Conservation (phyloP, 2,797 vertebrate genomes). For the Tangara arthus region DNA sequence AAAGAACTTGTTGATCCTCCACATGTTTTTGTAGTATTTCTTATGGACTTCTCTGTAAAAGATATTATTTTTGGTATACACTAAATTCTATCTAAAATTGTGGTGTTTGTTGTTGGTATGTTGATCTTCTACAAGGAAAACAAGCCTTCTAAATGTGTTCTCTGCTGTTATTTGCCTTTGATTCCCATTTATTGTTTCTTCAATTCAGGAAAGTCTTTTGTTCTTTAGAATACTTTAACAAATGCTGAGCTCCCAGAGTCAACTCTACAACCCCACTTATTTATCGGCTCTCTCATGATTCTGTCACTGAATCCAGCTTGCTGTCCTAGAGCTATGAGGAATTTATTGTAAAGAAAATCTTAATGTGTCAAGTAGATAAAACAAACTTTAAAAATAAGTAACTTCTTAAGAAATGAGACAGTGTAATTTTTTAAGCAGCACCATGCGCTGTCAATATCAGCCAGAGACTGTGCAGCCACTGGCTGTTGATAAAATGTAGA, state of each 20-base stretch:
- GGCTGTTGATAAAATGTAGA: constrained; percentile 61
- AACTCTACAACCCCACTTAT: background rate
- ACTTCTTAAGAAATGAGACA: background rate
- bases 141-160: background rate
- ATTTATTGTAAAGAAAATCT: background rate
- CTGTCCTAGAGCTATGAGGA: background rate
- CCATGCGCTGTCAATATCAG: background rate
- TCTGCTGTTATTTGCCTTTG: background rate
- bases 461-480: constrained; percentile 42
- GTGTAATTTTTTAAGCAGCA: background rate
- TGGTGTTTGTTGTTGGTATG: background rate
- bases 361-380: background rate
- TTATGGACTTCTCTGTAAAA: background rate
- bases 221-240: background rate
- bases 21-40: background rate
- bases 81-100: background rate
- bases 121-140: background rate
- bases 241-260: background rate
- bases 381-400: background rate
- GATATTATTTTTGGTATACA: background rate
- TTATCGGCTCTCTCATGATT: background rate
- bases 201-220: background rate
- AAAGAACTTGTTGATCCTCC: background rate
- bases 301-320: background rate
- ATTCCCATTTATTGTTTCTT: background rate